phyloP scores from a whole-genome alignment of 2,797 vertebrate genomes.

The Steatocranus sp. region DNA sequence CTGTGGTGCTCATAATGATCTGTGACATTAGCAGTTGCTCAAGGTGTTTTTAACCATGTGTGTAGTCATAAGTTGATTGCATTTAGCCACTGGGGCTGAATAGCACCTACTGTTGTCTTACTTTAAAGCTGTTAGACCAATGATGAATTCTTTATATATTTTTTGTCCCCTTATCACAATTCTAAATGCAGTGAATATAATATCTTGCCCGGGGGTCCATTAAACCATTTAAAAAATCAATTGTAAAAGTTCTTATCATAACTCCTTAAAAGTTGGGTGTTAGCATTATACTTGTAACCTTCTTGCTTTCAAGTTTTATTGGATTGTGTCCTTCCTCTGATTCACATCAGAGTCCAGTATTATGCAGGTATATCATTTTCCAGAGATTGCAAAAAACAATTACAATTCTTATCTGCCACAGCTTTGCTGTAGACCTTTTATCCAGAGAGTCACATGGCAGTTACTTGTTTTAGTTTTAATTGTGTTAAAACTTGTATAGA shows the following conservation, averaged over 20 bases:
- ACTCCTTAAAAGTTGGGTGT: neutral
- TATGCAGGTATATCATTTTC: neutral
- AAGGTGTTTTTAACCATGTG: neutral
- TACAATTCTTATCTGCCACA: neutral
- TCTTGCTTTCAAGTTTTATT: neutral
- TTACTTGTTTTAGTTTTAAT: neutral
- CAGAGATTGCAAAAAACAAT: neutral
- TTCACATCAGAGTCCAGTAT: neutral
- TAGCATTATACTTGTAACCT: neutral
- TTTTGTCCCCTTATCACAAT: neutral
- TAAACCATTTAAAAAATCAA: neutral
- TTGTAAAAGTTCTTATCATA: constrained; percentile 1
- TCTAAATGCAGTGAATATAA: neutral
- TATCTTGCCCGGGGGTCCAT: neutral
- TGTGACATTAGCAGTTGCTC: neutral
- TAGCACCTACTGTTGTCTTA: neutral
- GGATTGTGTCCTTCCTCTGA: neutral
- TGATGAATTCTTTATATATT: neutral
- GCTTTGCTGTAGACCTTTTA: neutral
- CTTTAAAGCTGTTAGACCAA: neutral
- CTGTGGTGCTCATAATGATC: neutral
- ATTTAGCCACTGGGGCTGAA: neutral
- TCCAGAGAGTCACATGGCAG: neutral
- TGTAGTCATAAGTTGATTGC: neutral
- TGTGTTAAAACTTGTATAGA: neutral